These are phyloP conservation scores for Hiodon tergisus DNA, from an alignment of 2,113 vertebrate genomes.

Conservation along the genomic window DNA sequence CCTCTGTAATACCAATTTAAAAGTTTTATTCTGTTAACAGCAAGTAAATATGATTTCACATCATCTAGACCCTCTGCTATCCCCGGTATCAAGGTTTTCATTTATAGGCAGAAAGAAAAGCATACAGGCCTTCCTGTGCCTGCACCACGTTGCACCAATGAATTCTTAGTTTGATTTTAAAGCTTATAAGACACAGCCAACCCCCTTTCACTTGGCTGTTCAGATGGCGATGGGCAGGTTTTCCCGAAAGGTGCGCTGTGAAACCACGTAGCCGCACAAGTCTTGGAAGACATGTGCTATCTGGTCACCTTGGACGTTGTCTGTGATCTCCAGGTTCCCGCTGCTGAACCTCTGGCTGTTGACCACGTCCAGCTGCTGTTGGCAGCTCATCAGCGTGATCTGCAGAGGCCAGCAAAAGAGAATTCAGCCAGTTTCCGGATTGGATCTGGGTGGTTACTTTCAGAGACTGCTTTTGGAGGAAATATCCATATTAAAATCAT, in stretches of 20 bases:
- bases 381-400: conserved; percentile 61
- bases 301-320: conserved; percentile 52
- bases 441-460: too few relatives aligned
- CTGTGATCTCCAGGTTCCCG: conserved; percentile 52
- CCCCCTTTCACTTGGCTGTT: background rate
- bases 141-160: too few relatives aligned
- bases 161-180: too few relatives aligned
- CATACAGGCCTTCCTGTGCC: too few relatives aligned
- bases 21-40: conserved; percentile 4
- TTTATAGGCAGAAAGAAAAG: too few relatives aligned
- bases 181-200: background rate
- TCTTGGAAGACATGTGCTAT: conserved; percentile 68
- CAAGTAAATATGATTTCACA: too few relatives aligned
- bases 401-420: conserved; percentile 24
- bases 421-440: background rate
- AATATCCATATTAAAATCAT: too few relatives aligned
- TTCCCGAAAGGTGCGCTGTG: conserved; percentile 76
- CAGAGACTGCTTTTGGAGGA: too few relatives aligned
- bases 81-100: too few relatives aligned
- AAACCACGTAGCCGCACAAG: conserved; percentile 57
- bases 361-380: conserved; percentile 59
- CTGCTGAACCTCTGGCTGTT: conserved; percentile 48
- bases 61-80: too few relatives aligned
- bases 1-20: conserved; percentile 33
- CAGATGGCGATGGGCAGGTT: conserved; percentile 78